Conservation (phyloP, 2,888 invertebrate species). For the Gnatocerus cornutus region DNA sequence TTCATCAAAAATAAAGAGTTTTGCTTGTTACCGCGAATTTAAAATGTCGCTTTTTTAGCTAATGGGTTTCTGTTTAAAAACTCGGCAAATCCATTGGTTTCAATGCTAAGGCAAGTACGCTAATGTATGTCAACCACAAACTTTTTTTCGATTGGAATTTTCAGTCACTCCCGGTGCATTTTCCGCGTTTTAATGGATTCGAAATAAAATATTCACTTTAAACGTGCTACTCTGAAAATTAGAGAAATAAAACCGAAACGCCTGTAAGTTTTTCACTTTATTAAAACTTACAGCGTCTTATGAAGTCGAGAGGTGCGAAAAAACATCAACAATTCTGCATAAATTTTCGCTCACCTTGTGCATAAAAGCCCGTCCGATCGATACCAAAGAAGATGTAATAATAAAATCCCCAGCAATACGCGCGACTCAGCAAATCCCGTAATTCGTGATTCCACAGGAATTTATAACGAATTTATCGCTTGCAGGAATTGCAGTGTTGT, state of each 20-base stretch:
- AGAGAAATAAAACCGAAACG: constrained; percentile 20
- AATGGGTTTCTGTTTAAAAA: background rate
- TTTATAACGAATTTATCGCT: constrained; percentile 36
- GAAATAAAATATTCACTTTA: constrained; percentile 21
- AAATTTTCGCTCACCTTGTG: constrained; percentile 31
- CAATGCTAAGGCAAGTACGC: background rate
- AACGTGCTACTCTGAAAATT: constrained; percentile 16
- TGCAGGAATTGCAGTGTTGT: constrained; percentile 11
- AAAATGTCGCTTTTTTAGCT: too few relatives aligned
- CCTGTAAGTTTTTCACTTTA: constrained; percentile 21
- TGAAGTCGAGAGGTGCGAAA: constrained; percentile 18
- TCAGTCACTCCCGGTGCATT: background rate
- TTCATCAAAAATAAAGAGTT: too few relatives aligned
- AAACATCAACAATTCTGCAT: constrained; percentile 41
- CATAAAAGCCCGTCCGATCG: constrained; percentile 23
- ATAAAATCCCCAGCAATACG: constrained; percentile 28
- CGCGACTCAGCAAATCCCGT: constrained; percentile 35
- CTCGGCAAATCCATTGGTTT: background rate
- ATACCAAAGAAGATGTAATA: constrained; percentile 32
- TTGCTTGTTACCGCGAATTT: too few relatives aligned
- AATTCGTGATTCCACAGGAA: constrained; percentile 24
- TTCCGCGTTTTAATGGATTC: background rate
- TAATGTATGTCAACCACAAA: background rate
- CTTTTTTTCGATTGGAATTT: background rate
- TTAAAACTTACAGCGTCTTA: constrained; percentile 43